Conservation (phyloP, 2,797 vertebrate genomes). For the Oreortyx pictus region DNA sequence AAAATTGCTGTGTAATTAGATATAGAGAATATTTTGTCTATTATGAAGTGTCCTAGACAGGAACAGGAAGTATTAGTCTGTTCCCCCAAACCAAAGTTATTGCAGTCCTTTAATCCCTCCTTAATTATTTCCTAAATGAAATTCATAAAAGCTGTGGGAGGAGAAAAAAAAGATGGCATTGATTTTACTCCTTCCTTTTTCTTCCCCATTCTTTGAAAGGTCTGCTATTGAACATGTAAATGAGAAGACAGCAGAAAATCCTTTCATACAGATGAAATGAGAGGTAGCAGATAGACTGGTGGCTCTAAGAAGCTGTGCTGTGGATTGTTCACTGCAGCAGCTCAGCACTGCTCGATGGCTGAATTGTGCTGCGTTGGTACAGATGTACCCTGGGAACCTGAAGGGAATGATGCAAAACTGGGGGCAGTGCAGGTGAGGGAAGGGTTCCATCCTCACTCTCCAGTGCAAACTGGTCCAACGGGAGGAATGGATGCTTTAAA, state of each 20-base stretch:
- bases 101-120: neutral
- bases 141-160: neutral
- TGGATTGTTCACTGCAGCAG: neutral
- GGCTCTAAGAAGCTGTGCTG: neutral
- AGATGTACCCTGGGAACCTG: neutral
- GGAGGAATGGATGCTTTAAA: constrained; percentile 8
- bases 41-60: neutral
- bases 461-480: constrained; percentile 40
- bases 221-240: neutral
- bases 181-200: neutral
- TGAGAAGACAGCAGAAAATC: neutral
- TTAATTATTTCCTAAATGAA: neutral
- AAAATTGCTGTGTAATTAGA: neutral
- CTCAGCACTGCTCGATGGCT: neutral
- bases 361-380: neutral
- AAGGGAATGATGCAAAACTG: neutral
- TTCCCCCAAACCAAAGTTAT: neutral
- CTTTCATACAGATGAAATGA: neutral
- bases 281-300: neutral
- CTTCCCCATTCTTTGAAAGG: neutral
- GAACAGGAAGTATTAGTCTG: neutral
- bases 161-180: neutral
- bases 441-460: neutral
- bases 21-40: neutral
- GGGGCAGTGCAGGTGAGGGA: neutral